phyloP scores from a whole-genome alignment of 2,888 invertebrate species.

The Germaria angustata region DNA sequence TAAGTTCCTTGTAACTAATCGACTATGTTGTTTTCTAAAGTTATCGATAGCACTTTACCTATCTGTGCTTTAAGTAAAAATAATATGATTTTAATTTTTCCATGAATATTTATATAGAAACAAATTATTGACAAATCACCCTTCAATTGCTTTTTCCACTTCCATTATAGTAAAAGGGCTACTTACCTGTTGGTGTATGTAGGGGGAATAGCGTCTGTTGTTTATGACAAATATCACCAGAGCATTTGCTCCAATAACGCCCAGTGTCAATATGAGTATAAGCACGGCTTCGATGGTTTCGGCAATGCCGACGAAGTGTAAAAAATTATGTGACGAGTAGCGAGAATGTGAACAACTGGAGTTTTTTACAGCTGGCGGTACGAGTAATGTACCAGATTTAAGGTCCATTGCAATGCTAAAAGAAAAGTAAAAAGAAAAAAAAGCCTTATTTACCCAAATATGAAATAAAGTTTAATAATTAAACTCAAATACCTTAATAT shows the following conservation, averaged over 20 bases:
- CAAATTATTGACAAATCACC: too few species aligned
- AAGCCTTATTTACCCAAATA: neutral
- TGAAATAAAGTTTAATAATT: too few species aligned
- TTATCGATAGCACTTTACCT: too few species aligned
- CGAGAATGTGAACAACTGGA: constrained; percentile 90
- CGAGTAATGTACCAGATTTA: constrained; percentile 84
- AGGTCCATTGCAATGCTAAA: constrained; percentile 80
- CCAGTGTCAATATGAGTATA: constrained; percentile 87
- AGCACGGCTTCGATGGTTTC: constrained; percentile 89
- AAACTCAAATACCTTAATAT: too few species aligned
- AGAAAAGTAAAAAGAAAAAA: constrained; percentile 18
- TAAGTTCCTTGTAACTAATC: too few species aligned
- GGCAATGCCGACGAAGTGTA: constrained; percentile 84
- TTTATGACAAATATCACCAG: constrained; percentile 91
- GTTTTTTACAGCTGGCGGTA: constrained; percentile 90
- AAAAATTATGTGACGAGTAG: constrained; percentile 84
- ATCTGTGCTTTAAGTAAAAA: too few species aligned
- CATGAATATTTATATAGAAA: too few species aligned
- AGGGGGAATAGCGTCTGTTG: constrained; percentile 90
- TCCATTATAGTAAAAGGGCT: constrained; percentile 1
- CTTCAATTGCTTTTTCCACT: too few species aligned
- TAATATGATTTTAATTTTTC: too few species aligned
- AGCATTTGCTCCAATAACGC: constrained; percentile 89
- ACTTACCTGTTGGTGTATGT: constrained; percentile 91
- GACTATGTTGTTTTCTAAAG: too few species aligned